Base-by-base conservation (phyloP, 2,888 invertebrate genomes). In the Eupithecia exiguata region DNA sequence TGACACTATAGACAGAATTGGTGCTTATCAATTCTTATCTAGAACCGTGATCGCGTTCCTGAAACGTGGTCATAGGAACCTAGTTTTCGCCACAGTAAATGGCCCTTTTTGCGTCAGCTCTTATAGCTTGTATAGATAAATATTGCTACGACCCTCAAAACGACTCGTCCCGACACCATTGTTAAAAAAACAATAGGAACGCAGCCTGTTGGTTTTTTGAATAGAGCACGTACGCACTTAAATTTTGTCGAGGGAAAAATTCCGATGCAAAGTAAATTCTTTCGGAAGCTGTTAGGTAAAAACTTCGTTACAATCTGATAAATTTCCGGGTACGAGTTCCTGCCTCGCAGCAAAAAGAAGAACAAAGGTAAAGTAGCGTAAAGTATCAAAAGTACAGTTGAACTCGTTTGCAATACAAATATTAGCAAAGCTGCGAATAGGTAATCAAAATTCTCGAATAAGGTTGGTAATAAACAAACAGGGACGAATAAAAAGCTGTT, bases 401-500 rank as follows among this genome's bases (percentile, higher is more conserved):
- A 80, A 80, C 77, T 79, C 82, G 81, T 79, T 84, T 80, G 79
- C 77, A 79, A 79, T 58, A 81, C 79, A 82, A 85, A 83, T 84
- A 85, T 86, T 83, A 82, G 70, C 66, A 46, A 62, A 61, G 61
- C 63, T 62, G 69, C 70, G 73, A 72, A 76, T 78, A 18, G 63
- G 63, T 65, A 78, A 78, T 80, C 77, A 76, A 74, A 79, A 85
- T 85, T 85, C 89, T 87, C 89, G 88, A 89, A 88, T 86, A 88
- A 86, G 66, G 66, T 86, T 81, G 82, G 85, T 86, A 90, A 91
- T 91, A 91, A 91, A 92, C 78, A 78, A 81, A 78, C 81, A 86
- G 85, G 84, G 82, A 81, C 83, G 85, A 89, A 91, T 91, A 91
- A 91, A 91, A 91, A 87, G 88, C 87, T 86, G 89, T 89, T 89